Evolutionary conservation across 2,888 invertebrate genomes (phyloP), one percentile per base, ranked within the genome.

Genomic region (Coenonympha arcania): DNA sequence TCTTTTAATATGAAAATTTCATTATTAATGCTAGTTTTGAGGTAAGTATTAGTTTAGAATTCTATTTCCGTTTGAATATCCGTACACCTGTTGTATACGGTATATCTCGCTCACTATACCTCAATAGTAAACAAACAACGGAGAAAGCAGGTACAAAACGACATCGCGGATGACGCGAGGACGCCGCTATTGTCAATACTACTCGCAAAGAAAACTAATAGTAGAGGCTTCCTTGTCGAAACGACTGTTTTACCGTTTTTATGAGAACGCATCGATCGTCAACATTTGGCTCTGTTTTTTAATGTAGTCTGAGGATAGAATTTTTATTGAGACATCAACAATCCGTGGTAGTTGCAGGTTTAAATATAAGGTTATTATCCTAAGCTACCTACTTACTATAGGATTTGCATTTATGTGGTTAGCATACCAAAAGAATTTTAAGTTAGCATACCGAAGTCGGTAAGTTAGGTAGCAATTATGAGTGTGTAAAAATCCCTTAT

Each of bases 121-220:
- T 48, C 16, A 33, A 18, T n/a, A 34, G 52, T 53, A 53, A 48
- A 50, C 44, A 50, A 46, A 50, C 56, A 33, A 50, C 41, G 49
- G 55, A 57, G 62, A 58, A 65, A 61, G 58, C 60, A 62, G 68
- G 62, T 61, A 58, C 60, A 54, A 55, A 46, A 65, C 65, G 63
- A 65, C 61, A 65, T 66, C 65, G 63, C 61, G 62, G 60, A 67
- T 68, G 70, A 68, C 61, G 60, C 55, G 61, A 46, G 57, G 59
- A 62, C 65, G 63, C 57, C 54, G 61, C 67, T 62, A 76, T 77
- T 79, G 76, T 76, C 76, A 79, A 79, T 75, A 78, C 66, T 66
- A 71, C 70, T 73, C 75, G 72, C 71, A 76, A 75, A 77, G 79
- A 74, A 81, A 82, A 80, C 79, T 78, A 81, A 83, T 78, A 83